These are phyloP conservation scores for Caenorhabditis tropicalis DNA, from an alignment of 1,140 invertebrate genomes.

Conservation along the genomic window DNA sequence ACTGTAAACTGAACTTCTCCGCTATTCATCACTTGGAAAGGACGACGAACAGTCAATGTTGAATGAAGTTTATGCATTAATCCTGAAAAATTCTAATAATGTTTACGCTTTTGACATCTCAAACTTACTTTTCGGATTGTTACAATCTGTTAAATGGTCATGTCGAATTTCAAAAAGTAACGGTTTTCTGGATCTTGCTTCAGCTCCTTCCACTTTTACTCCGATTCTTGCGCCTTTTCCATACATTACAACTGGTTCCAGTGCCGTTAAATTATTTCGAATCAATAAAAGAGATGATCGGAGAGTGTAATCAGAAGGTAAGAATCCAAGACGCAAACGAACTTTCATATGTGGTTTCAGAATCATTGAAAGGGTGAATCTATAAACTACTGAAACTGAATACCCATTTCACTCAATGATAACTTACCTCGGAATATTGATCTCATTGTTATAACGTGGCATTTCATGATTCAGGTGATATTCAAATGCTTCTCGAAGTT, in stretches of 20 bases:
- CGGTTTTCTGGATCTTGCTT: slow-evolving; percentile 80
- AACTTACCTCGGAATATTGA: slow-evolving; percentile 59
- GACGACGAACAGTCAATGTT: slow-evolving; percentile 82
- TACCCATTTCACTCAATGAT: not conserved
- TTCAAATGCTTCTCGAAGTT: slow-evolving; percentile 73
- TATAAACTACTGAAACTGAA: not conserved
- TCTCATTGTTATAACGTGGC: slow-evolving; percentile 36
- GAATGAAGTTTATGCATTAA: slow-evolving; percentile 75
- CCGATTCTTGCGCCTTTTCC: slow-evolving; percentile 84
- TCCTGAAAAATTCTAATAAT: slow-evolving; percentile 72
- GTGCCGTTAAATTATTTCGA: slow-evolving; percentile 89
- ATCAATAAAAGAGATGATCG: slow-evolving; percentile 75
- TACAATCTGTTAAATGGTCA: slow-evolving; percentile 84
- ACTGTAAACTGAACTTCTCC: slow-evolving; percentile 79
- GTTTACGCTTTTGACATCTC: not conserved
- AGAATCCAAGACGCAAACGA: slow-evolving; percentile 75
- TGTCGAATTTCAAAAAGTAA: slow-evolving; percentile 85
- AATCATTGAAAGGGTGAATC: slow-evolving; percentile 74
- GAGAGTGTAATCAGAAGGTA: slow-evolving; percentile 74
- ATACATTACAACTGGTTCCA: slow-evolving; percentile 83
- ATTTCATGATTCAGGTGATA: slow-evolving; percentile 59
- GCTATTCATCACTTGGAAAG: slow-evolving; percentile 86
- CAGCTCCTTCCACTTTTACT: slow-evolving; percentile 88
- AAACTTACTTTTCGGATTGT: slow-evolving; percentile 65
- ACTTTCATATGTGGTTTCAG: slow-evolving; percentile 74